Evolutionary conservation across 1,140 invertebrate species (phyloP), one percentile per base, ranked within the genome.

Genomic region (Brachionus angularis): DNA sequence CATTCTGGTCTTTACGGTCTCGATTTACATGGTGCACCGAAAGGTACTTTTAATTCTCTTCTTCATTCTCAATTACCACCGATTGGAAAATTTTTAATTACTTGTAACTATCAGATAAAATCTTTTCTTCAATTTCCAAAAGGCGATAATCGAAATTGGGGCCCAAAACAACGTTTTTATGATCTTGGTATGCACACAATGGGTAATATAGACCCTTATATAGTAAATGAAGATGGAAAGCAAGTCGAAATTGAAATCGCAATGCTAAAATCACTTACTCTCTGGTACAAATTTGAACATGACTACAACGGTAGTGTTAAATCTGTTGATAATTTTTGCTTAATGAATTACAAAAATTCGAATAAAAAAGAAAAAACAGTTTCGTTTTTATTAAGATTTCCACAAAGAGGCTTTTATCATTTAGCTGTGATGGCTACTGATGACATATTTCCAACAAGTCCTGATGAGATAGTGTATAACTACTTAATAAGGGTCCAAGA

Each of bases 51-150:
- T 10, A 64, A 33, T 23, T 31, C 61, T 14, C 14, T 64, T 21
- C 29, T 64, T 2, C 33, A 39, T 10, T 64, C 61, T 14, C 39
- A 67, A 50, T 4, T 46, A 31, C 62, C 62, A 3, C 42, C 62
- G 7, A 50, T 67, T 36, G 62, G 62, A 46, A 67, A 67, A 47
- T 67, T 47, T 67, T n/a, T 67, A 3, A 67, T 67, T 7, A 46
- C 23, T 16, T 67, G 42, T 12, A n/a, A 67, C 18, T 67, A 47
- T 50, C 62, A 67, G 18, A 8, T 67, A 23, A 46, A 50, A 33
- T 50, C 62, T 4, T 47, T 67, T 46, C 47, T 16, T n/a, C 42
- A 47, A 27, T 67, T 34, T 36, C 62, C 62, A 14, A 46, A 50
- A 46, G 62, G 62, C 12, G 62, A 67, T 33, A 47, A 67, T 47